Evolutionary conservation across 2,797 vertebrate species (phyloP).

Genomic region (Anableps anableps): DNA sequence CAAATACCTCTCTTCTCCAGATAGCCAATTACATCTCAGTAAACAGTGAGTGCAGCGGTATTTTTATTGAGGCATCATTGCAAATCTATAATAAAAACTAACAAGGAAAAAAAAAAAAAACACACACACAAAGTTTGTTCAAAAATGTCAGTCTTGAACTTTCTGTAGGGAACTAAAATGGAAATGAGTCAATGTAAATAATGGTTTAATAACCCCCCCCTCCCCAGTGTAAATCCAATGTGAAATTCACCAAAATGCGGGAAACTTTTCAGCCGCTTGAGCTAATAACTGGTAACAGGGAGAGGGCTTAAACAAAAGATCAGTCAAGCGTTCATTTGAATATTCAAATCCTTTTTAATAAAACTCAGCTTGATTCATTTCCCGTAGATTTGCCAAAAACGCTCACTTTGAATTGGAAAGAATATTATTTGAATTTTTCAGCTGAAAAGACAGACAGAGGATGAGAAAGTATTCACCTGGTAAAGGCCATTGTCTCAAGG

Average conservation of each 20-base stretch:
- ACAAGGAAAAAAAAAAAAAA: conserved; percentile 55
- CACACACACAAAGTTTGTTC: conserved; percentile 75
- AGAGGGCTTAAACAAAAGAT: conserved; percentile 86
- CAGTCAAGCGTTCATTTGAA: conserved; percentile 86
- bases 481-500: conserved; percentile 50
- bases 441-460: conserved; percentile 31
- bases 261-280: conserved; percentile 82
- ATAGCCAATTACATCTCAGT: conserved; percentile 83
- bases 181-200: conserved; percentile 85
- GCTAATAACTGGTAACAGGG: conserved; percentile 83
- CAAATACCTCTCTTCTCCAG: conserved; percentile 59
- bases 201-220: conserved; percentile 84
- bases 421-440: conserved; percentile 74
- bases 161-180: conserved; percentile 79
- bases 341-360: conserved; percentile 86
- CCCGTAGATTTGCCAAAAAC: conserved; percentile 77
- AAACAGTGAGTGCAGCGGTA: conserved; percentile 71
- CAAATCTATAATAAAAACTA: conserved; percentile 77
- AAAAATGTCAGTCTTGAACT: conserved; percentile 80
- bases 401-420: conserved; percentile 66
- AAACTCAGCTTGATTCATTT: conserved; percentile 80
- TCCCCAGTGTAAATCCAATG: conserved; percentile 79
- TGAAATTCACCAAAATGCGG: conserved; percentile 78
- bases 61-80: conserved; percentile 69
- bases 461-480: conserved; percentile 53